Evolutionary conservation across 2,888 invertebrate species (phyloP), one percentile per base, ranked within the genome.

Genomic region (Stictocephala bisonia): DNA sequence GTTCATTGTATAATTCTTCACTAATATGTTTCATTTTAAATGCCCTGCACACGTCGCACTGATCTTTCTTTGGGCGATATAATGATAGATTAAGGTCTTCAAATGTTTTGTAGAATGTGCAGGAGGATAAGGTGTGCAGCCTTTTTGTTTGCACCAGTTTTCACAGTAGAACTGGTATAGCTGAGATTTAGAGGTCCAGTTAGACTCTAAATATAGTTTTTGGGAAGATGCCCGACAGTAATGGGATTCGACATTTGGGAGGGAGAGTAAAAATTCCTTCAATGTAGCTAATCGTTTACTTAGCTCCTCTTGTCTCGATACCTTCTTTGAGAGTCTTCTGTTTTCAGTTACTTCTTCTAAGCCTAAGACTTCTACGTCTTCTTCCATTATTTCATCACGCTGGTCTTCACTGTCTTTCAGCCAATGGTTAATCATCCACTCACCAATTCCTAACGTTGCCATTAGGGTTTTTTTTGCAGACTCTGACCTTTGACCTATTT

Each of bases 41-140:
- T 67, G 26, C 20, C 26, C 44, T 67, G 51, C 70, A 70, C 18
- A 50, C n/a, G 50, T 74, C 69, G 29, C 73, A 60, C 15, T 73
- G 44, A 31, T 74, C 73, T 69, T 56, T 75, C 48, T 73, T 78
- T 26, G 70, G 77, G 75, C 53, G 75, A 73, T 29, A 75, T 71
- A 66, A 74, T 66, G 24, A 73, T 18, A 74, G n/a, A 35, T 74
- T 72, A 29, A 44, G 26, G 26, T 53, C 48, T 26, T 53, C 48
- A 13, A 71, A 56, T 26, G 41, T 27, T 15, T 70, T 41, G 3
- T 70, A 35, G 51, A 70, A 56, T 56, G 70, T 56, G 24, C 20
- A 51, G 24, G 69, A 50, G 24, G 69, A 69, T 6, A 40, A n/a
- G 40, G 51, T 13, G 18, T 35, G 24, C 9, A 15, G 6, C 53